Evolutionary conservation across 2,113 vertebrate species (phyloP), one percentile per base, ranked within the genome.

Genomic region (Scartelaos histophorus): DNA sequence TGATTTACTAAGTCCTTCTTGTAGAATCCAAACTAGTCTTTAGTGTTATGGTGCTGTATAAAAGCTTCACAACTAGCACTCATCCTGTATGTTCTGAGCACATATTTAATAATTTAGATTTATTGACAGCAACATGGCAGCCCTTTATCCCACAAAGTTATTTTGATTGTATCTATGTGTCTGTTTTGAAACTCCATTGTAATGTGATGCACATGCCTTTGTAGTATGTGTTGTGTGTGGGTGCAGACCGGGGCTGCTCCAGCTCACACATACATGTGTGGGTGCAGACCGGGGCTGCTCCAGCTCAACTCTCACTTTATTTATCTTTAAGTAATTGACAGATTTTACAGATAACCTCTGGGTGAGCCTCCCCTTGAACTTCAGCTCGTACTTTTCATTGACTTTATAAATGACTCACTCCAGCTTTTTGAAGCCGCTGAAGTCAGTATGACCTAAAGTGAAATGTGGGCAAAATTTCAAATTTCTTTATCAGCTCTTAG

Each of bases 1-100:
- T 80, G 79, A 70, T 76, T 78, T 85, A 75, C 79, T 75, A 75
- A 72, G 76, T 66, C 76, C 73, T 81, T 88, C 85, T 86, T 85
- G 87, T 76, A 29, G 54, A 56, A 75, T 66, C 25, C 71, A 75
- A 70, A 70, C 13, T 69, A 72, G 82, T 66, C 79, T 85, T 75
- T 73, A 78, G 61, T 85, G 76, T 82, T 75, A 66, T 74, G 69
- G 71, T 60, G 62, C 16, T 38, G 17, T 38, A 61, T 11, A 35
- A 19, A 19, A 19, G 29, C 60, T 62, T 35, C 60, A 34, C 56
- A 58, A 58, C 56, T 15, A 58, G 22, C 4, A 25, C 24, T 5
- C 22, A 15, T 24, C 5, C 15, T 58, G 5, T 34, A 15, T 60
- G 57, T 60, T 60, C 57, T 24, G 19, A 56, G 22, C 56, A 58